Evolutionary conservation across 2,797 vertebrate species (phyloP), one percentile per base, ranked within the genome.

Genomic region (Enteromius mattozi): DNA sequence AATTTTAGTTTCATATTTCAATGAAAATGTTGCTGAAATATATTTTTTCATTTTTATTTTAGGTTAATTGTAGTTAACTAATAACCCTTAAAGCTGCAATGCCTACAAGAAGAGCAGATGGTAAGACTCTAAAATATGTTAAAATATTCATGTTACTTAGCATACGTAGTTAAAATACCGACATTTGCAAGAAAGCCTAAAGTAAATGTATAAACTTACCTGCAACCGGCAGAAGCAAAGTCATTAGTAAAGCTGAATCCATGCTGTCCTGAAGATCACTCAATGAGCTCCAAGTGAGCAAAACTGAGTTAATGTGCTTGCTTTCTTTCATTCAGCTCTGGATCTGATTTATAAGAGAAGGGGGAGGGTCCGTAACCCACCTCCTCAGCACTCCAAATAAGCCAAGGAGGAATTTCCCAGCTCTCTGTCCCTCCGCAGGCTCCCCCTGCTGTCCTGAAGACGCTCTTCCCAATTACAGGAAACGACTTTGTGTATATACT

Each of bases 341-440:
- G 4, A 19, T 54, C 61, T 49, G 33, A 35, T 72, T 66, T 80
- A 86, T 76, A 66, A 14, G 6, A 17, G 78, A n/a, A 12, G 42
- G 78, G 56, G 37, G 37, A 45, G 81, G 33, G 40, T 59, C n/a
- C 16, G 4, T 6, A 56, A 21, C 59, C 47, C 79, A 19, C 84
- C 59, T 59, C 82, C 76, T 59, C 42, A 27, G 21, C 68, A 70
- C 33, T 66, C 68, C 35, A 72, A 77, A 78, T 27, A 79, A 47
- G 21, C 78, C 76, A 33, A 27, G n/a, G 6, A 81, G 86, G 84
- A 85, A 88, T 88, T 84, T 45, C 83, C 86, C 82, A 63, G 78
- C 33, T 63, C 61, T 40, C 27, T 3, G 0, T 24, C 59, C 49
- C 74, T 7, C 37, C 2, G 3, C 10, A 66, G 59, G 54, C 80